Evolutionary conservation across 2,888 invertebrate species (phyloP).

Genomic region (Chymomyza procnemis): DNA sequence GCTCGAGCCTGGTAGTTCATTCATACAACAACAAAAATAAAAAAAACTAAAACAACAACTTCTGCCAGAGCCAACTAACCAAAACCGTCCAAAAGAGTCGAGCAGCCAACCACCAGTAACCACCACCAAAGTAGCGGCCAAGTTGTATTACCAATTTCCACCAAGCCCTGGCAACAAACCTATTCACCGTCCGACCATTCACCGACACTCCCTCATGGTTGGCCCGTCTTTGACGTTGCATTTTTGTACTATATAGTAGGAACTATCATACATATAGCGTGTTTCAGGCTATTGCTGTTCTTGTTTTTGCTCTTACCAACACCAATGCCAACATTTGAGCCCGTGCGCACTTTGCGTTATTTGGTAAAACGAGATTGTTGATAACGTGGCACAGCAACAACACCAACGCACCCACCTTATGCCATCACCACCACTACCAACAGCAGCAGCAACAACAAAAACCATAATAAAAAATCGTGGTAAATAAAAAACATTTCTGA

Average conservation of each 20-base stretch:
- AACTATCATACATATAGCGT: constrained; percentile 33
- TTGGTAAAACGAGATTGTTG: constrained; percentile 74
- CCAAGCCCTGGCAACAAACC: background rate
- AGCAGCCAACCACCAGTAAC: constrained; percentile 63
- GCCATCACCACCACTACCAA: constrained; percentile 35
- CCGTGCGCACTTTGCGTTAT: constrained; percentile 62
- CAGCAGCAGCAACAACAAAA: constrained; percentile 20
- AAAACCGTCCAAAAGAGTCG: background rate
- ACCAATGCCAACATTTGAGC: constrained; percentile 28
- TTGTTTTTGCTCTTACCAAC: constrained; percentile 25
- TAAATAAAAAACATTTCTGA: constrained; percentile 36
- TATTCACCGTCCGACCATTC: background rate
- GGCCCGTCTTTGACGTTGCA: constrained; percentile 33
- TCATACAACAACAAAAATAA: background rate
- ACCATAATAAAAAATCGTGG: constrained; percentile 37
- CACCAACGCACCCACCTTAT: constrained; percentile 33
- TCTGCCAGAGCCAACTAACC: background rate
- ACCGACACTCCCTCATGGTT: constrained; percentile 54
- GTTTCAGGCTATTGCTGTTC: constrained; percentile 21
- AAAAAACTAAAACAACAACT: background rate
- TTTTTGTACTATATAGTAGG: constrained; percentile 19
- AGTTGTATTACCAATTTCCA: constrained; percentile 53
- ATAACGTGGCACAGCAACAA: constrained; percentile 60
- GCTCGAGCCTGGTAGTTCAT: background rate
- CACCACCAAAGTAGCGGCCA: constrained; percentile 51